Evolutionary conservation across 92 coral and sea anemone species (phyloP), one percentile per base, ranked within the genome.

Genomic region (Isaurus tuberculatus): DNA sequence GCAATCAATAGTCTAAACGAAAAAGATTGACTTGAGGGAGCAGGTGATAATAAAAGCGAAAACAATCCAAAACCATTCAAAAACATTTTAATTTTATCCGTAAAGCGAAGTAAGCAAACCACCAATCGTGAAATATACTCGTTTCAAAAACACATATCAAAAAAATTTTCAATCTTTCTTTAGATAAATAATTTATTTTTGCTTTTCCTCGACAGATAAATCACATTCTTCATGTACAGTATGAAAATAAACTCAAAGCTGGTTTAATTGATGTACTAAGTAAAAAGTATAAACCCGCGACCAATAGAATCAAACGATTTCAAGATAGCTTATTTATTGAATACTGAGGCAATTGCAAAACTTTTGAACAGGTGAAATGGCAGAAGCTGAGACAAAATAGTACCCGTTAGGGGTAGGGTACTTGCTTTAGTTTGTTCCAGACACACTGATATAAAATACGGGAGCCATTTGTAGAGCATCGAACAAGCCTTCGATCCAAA

Each of bases 11-110:
- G 36, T 27, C 33, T 13, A 9, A 9, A n/a, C 4, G 25, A 49
- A 33, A 58, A 57, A 32, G 22, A 34, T 36, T 77, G 64, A 57
- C 43, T 36, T 22, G n/a, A 34, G 33, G 20, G 34, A 77, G 14
- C 82, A 77, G 82, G 70, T 77, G 82, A 16, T 20, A 49, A 77
- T 36, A 55, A 77, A 34, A 19, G 68, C 23, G 23, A 60, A 57
- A 28, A 33, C 42, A 77, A 77, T 77, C 34, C 20, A 60, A 77
- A 58, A 58, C 46, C 82, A 32, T 77, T 77, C 48, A 26, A 77
- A 61, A 77, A 57, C 51, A 72, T 43, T 57, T 28, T 77, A n/a
- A 16, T 4, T 4, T 57, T 25, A 58, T 58, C 34, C 36, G 46
- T 26, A 63, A 58, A 34, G 66, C 70, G 25, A 55, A 37, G 82